phyloP scores from a whole-genome alignment of 2,113 vertebrate genomes.

The Regulus satrapa region DNA sequence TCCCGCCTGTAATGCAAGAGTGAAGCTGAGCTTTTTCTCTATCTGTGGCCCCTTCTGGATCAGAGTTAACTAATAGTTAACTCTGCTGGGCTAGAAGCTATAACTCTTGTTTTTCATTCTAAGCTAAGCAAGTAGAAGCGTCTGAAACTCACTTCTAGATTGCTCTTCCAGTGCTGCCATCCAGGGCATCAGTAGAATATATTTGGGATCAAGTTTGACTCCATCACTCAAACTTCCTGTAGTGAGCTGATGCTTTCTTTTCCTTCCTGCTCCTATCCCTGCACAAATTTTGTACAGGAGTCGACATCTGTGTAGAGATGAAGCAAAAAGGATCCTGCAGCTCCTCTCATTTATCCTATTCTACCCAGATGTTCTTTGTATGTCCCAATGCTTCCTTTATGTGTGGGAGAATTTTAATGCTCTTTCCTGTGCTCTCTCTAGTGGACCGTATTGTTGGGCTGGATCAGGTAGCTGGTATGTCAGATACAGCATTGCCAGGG shows the following conservation, averaged over 20 bases:
- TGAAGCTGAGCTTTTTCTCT: not conserved
- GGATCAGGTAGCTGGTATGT: conserved; percentile 97
- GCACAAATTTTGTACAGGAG: conserved; percentile 55
- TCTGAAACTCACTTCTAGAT: conserved; percentile 2
- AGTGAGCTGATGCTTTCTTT: conserved; percentile 51
- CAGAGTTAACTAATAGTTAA: conserved; percentile 13
- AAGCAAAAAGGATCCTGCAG: conserved; percentile 40
- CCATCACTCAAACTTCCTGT: conserved; percentile 39
- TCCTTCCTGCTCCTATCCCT: conserved; percentile 59
- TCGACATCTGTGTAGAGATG: conserved; percentile 28
- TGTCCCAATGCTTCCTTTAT: not conserved
- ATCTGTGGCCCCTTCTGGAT: not conserved
- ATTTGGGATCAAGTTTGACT: conserved; percentile 42
- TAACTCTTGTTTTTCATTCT: not conserved
- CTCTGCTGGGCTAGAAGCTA: conserved; percentile 8
- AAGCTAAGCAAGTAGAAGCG: not conserved
- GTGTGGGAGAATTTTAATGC: not conserved
- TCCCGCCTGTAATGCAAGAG: not conserved
- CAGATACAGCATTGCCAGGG: conserved; percentile 84
- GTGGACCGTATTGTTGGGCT: conserved; percentile 96
- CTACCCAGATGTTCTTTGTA: conserved; percentile 10
- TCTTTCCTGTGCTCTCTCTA: conserved; percentile 50
- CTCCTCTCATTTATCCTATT: conserved; percentile 12
- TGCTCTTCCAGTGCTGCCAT: conserved; percentile 14
- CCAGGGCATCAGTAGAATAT: conserved; percentile 11